Evolutionary conservation across 2,888 invertebrate species (phyloP), one percentile per base, ranked within the genome.

Genomic region (Ernsta delagoae): DNA sequence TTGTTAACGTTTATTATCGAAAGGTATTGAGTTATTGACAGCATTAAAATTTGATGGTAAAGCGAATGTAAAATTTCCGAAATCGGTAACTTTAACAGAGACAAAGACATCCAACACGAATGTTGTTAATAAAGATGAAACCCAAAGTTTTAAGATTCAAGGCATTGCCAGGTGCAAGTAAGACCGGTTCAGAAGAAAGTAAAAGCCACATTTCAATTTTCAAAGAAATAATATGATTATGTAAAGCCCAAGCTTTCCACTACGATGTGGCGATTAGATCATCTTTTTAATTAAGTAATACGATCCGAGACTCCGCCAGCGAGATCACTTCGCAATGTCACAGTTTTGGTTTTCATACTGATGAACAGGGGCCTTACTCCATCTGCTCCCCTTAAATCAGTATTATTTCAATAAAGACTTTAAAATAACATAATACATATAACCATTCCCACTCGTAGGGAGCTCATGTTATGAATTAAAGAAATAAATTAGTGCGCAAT

Each of bases 161-260:
- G 66, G 41, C 59, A 3, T 12, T 45, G 54, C 60, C 60, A 53
- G 59, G 59, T 66, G 65, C 41, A 62, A 12, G 45, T 59, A 9
- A 31, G 75, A 78, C 78, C 78, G 78, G 77, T 79, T 77, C 53
- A 68, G 65, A 70, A 67, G 77, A 80, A 78, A 80, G 80, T 80
- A 78, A 79, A 78, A 80, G 79, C 77, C 60, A 57, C 67, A 73
- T 73, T 74, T 74, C 50, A 62, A 66, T 73, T 70, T 73, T 72
- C 70, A 70, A 70, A 71, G 64, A 54, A 66, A 66, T 63, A 41
- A 59, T 61, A 67, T 61, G 60, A 71, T 71, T 71, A 70, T 70
- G 65, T 70, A 71, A 60, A 66, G 50, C 41, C 60, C 53, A 43
- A 74, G 70, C 73, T 74, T 75, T 75, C 73, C 71, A 70, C 63